A percentile compares a stretch with the other conserved stretches of the same genome.
Conservation (phyloP, 2,888 invertebrate genomes). For the Panzeria rudis region DNA sequence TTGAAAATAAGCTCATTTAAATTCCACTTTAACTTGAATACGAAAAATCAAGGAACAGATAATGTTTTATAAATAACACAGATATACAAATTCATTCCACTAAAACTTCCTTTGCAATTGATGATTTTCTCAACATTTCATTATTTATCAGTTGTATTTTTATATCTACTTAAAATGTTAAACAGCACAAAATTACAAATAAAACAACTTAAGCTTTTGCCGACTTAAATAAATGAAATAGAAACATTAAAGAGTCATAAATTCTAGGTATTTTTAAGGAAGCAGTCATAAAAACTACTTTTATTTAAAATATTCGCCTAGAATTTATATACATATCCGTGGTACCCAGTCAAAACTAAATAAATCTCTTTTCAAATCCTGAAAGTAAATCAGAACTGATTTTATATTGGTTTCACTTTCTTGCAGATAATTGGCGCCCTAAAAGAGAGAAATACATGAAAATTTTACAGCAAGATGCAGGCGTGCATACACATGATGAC, state of each 20-base stretch:
- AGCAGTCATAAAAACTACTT: slow-evolving; percentile 13
- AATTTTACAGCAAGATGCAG: no score
- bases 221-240: slow-evolving; percentile 1
- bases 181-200: not conserved
- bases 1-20: not conserved
- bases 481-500: no score
- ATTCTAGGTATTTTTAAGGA: slow-evolving; percentile 11
- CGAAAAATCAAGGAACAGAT: not conserved
- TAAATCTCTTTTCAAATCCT: no score
- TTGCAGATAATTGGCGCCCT: no score
- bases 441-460: no score
- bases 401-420: no score
- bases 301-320: no score
- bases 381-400: no score
- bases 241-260: slow-evolving; percentile 36
- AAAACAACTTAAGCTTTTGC: not conserved
- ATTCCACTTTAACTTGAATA: not conserved
- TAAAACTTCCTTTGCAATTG: slow-evolving; percentile 32
- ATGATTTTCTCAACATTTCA: not conserved
- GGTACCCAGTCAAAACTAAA: no score
- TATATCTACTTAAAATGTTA: not conserved
- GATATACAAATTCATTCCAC: not conserved
- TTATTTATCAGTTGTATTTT: slow-evolving; percentile 7
- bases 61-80: not conserved
- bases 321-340: no score